These are phyloP conservation scores for Erithacus rubecula DNA, from an alignment of 2,797 vertebrate genomes.

Conservation along the genomic window DNA sequence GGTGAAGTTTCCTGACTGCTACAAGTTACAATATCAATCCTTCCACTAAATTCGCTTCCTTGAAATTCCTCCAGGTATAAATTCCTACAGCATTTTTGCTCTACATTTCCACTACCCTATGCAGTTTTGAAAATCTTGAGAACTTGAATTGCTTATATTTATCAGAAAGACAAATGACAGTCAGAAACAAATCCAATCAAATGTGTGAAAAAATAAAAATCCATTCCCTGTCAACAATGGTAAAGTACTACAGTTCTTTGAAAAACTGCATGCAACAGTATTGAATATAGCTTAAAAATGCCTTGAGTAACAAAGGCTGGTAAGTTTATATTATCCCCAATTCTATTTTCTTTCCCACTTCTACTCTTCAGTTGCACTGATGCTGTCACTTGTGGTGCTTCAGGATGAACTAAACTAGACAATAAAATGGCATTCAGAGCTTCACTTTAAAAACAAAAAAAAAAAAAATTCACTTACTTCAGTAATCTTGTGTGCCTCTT, in stretches of 20 bases:
- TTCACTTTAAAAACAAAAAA: neutral
- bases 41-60: neutral
- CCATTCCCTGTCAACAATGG: neutral
- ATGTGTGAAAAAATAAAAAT: neutral
- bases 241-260: neutral
- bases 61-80: neutral
- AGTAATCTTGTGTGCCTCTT: neutral
- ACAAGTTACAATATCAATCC: neutral
- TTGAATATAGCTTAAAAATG: neutral
- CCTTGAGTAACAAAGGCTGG: neutral
- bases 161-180: neutral
- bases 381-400: neutral
- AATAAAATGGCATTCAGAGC: neutral
- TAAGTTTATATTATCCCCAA: neutral
- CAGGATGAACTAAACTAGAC: neutral
- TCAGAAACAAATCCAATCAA: neutral
- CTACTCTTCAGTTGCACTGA: neutral
- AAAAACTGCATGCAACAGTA: neutral
- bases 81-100: neutral
- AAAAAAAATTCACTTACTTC: neutral
- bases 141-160: neutral
- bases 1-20: neutral
- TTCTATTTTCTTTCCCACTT: neutral
- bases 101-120: neutral
- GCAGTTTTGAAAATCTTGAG: neutral